phyloP scores from a whole-genome alignment of 2,797 vertebrate genomes.

The Heteromormyrus szaboi region DNA sequence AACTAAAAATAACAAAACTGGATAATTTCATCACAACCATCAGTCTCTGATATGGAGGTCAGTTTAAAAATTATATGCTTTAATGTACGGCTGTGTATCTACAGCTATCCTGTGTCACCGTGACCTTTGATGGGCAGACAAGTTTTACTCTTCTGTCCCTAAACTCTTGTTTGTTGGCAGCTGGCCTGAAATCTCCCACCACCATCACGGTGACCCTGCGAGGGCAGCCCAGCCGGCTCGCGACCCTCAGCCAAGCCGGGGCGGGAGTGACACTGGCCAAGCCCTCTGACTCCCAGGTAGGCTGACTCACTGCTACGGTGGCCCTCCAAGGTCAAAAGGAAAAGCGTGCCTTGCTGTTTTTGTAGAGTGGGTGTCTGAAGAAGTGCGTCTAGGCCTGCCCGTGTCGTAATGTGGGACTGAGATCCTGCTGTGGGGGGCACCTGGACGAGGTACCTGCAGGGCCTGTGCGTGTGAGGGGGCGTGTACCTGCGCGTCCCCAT shows the following conservation, averaged over 20 bases:
- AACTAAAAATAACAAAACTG: neutral
- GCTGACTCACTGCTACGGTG: neutral
- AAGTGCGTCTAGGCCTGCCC: neutral
- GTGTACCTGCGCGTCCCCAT: neutral
- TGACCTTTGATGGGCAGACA: slow-evolving; percentile 24
- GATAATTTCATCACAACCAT: neutral
- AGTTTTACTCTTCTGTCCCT: slow-evolving; percentile 26
- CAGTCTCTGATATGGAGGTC: neutral
- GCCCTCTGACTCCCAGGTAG: slow-evolving; percentile 58
- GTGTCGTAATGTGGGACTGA: neutral
- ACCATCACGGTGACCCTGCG: slow-evolving; percentile 86
- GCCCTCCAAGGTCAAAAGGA: neutral
- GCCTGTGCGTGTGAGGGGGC: neutral
- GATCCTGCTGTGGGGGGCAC: neutral
- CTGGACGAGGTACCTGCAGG: neutral
- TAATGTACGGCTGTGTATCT: neutral
- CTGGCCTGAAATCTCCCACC: slow-evolving; percentile 83
- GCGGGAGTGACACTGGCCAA: slow-evolving; percentile 50
- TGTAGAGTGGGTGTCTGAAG: neutral
- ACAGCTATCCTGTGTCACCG: neutral
- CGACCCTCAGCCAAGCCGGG: slow-evolving; percentile 64
- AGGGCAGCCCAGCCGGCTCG: slow-evolving; percentile 70
- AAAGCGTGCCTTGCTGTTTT: neutral
- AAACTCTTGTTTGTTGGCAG: slow-evolving; percentile 38
- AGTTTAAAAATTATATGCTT: neutral